Conservation (phyloP, 2,888 invertebrate genomes). For the Notodonta dromedarius region DNA sequence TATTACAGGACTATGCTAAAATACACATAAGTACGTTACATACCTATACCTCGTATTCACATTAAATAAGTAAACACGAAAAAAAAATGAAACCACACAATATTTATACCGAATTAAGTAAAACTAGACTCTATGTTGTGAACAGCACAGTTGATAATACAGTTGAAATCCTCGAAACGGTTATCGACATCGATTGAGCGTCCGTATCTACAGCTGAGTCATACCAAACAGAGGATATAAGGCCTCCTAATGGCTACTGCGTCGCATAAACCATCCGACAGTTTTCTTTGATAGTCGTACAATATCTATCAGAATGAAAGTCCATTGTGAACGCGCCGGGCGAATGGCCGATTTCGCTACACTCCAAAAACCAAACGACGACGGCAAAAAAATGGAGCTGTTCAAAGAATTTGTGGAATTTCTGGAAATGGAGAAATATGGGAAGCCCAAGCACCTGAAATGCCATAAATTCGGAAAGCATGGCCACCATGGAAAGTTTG, state of each 20-base stretch:
- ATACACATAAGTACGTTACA: background rate
- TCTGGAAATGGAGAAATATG: constrained; percentile 31
- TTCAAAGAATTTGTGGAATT: constrained; percentile 41
- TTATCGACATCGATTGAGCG: constrained; percentile 15
- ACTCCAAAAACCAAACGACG: constrained; percentile 17
- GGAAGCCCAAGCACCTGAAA: constrained; percentile 11
- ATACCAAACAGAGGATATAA: constrained; percentile 27
- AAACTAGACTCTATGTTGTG: constrained; percentile 6
- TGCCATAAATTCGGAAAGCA: constrained; percentile 20
- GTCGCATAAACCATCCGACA: constrained; percentile 34
- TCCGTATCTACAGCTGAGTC: constrained; percentile 29
- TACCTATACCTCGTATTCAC: background rate
- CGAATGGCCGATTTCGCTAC: constrained; percentile 33
- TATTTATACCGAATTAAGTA: background rate
- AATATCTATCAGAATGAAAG: constrained; percentile 40
- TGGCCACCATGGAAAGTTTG: constrained; percentile 16
- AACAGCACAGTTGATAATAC: constrained; percentile 8
- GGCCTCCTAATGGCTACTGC: constrained; percentile 19
- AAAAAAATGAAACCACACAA: constrained; percentile 17
- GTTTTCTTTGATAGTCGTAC: constrained; percentile 31
- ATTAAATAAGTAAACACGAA: too few relatives aligned
- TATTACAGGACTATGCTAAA: background rate
- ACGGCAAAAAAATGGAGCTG: constrained; percentile 37
- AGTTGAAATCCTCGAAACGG: background rate
- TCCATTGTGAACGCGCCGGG: constrained; percentile 26